Percentiles rank a stretch among this genome's conserved stretches.
phyloP scores from a whole-genome alignment of 2,888 invertebrate species.

The Erebia palarica region DNA sequence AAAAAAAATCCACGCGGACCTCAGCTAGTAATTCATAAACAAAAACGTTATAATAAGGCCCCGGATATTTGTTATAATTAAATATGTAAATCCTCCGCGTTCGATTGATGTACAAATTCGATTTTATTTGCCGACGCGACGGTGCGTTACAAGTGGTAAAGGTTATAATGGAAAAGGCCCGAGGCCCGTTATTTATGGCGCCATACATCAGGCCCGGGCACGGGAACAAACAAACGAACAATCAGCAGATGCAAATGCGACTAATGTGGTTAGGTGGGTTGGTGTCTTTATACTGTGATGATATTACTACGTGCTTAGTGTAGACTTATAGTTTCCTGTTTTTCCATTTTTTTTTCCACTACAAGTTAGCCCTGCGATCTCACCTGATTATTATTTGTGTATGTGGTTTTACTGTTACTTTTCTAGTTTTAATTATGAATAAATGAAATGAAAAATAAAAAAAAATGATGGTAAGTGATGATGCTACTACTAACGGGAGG shows the following conservation, averaged over 20 bases:
- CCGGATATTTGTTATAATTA: slow-evolving; percentile 7
- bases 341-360: too few species aligned
- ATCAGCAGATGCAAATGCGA: slow-evolving; percentile 49
- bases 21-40: background rate
- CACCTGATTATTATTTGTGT: too few species aligned
- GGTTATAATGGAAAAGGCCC: slow-evolving; percentile 71
- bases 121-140: slow-evolving; percentile 26
- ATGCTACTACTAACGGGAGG: too few species aligned
- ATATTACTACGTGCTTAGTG: too few species aligned
- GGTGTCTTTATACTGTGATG: slow-evolving; percentile 32
- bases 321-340: too few species aligned
- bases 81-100: slow-evolving; percentile 5
- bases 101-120: slow-evolving; percentile 14
- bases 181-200: slow-evolving; percentile 67
- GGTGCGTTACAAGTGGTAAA: slow-evolving; percentile 31
- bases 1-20: too few species aligned
- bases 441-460: too few species aligned
- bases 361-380: too few species aligned
- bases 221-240: slow-evolving; percentile 66
- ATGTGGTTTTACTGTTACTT: too few species aligned
- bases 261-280: slow-evolving; percentile 42
- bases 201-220: slow-evolving; percentile 69
- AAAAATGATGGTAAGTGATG: too few species aligned
- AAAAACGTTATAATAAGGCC: background rate
- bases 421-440: too few species aligned